These are phyloP conservation scores for Syngnathus acus DNA, from an alignment of 2,797 vertebrate genomes.

Conservation along the genomic window DNA sequence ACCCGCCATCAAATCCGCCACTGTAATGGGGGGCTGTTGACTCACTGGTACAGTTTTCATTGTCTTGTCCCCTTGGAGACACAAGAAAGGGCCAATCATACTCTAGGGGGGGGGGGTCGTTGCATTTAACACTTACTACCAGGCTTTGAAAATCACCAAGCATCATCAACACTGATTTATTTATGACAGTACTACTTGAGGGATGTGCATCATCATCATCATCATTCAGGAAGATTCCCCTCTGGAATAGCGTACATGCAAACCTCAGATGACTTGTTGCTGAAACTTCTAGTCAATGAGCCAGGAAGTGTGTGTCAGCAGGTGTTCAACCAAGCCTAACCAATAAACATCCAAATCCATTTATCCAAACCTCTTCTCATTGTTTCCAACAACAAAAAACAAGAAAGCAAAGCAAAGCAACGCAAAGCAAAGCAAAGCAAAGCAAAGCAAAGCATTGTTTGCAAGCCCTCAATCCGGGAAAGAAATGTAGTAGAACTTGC, in stretches of 20 bases:
- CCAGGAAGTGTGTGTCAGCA: not conserved
- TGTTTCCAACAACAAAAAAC: not conserved
- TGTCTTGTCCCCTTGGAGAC: slow-evolving; percentile 89
- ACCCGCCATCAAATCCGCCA: slow-evolving; percentile 85
- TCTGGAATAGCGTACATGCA: not conserved
- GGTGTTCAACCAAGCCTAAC: not conserved
- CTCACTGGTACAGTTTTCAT: slow-evolving; percentile 78
- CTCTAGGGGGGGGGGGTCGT: slow-evolving; percentile 50
- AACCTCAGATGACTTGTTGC: not conserved
- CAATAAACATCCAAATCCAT: not conserved
- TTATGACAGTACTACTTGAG: not conserved
- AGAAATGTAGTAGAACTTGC: slow-evolving; percentile 3
- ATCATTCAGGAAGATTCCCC: slow-evolving; percentile 2
- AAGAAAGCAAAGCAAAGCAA: too few species aligned
- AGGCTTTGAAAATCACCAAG: not conserved
- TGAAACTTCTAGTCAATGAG: not conserved
- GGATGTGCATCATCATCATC: not conserved
- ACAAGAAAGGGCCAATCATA: slow-evolving; percentile 86
- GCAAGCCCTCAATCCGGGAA: slow-evolving; percentile 45
- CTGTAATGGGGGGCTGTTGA: slow-evolving; percentile 76
- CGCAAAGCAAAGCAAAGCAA: too few species aligned
- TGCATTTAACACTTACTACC: slow-evolving; percentile 11
- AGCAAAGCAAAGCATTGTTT: slow-evolving; percentile 39
- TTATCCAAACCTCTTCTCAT: not conserved
- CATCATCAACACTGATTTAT: not conserved